phyloP scores from a whole-genome alignment of 2,113 vertebrate genomes.

The Pterocles orientalis region DNA sequence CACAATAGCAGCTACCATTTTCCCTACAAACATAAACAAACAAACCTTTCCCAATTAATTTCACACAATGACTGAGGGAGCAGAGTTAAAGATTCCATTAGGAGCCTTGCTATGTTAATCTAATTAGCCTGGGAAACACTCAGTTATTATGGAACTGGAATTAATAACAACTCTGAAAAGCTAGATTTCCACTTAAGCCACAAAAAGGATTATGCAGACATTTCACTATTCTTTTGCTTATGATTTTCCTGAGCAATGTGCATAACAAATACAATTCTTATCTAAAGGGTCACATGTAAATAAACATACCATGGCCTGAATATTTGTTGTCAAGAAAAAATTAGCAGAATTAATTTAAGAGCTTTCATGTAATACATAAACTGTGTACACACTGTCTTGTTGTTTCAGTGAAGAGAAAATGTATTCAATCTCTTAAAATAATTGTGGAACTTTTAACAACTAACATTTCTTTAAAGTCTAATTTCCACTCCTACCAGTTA shows the following conservation, averaged over 20 bases:
- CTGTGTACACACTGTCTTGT: neutral
- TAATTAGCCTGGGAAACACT: conserved; percentile 44
- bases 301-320: neutral
- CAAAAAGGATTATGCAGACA: neutral
- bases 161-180: conserved; percentile 26
- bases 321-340: neutral
- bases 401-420: neutral
- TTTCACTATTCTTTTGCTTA: neutral
- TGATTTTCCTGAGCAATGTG: neutral
- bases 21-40: conserved; percentile 37
- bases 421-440: neutral
- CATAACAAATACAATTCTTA: neutral
- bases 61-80: neutral
- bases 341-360: neutral
- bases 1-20: conserved; percentile 35
- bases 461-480: neutral
- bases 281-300: conserved; percentile 2
- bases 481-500: neutral
- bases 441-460: neutral
- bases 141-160: conserved; percentile 2
- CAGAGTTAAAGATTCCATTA: conserved; percentile 53
- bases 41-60: conserved; percentile 44
- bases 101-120: conserved; percentile 35
- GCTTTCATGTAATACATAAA: neutral
- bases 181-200: conserved; percentile 20